Conservation (phyloP, 2,888 invertebrate genomes). For the Caenorhabditis sp. region DNA sequence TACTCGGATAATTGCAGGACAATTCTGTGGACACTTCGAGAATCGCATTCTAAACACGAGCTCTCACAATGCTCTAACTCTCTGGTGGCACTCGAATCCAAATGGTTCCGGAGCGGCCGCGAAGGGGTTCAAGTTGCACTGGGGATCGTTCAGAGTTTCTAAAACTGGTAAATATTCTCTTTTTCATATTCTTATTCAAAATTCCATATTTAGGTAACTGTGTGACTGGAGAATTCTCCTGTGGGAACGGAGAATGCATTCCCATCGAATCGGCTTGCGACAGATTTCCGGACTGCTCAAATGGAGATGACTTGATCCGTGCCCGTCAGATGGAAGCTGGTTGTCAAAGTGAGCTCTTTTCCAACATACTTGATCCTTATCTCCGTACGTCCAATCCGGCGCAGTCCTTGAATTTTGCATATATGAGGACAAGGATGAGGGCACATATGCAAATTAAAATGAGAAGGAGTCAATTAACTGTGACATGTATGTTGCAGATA, state of each 20-base stretch:
- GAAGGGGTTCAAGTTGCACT: slow-evolving; percentile 67
- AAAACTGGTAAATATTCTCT: slow-evolving; percentile 46
- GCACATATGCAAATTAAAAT: slow-evolving; percentile 36
- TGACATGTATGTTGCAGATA: slow-evolving; percentile 50
- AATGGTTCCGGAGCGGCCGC: slow-evolving; percentile 38
- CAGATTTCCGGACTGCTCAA: slow-evolving; percentile 65
- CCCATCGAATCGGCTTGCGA: slow-evolving; percentile 67
- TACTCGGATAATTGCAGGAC: slow-evolving; percentile 58
- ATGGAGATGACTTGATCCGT: slow-evolving; percentile 63
- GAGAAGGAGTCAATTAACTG: slow-evolving; percentile 16
- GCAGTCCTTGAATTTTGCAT: slow-evolving; percentile 33
- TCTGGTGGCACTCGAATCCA: slow-evolving; percentile 70
- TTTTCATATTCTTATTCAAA: background rate
- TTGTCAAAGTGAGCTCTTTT: slow-evolving; percentile 61
- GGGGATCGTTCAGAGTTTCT: slow-evolving; percentile 61
- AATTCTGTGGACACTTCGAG: slow-evolving; percentile 65
- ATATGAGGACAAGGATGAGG: no score
- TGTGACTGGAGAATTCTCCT: slow-evolving; percentile 63
- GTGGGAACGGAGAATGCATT: slow-evolving; percentile 67
- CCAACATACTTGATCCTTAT: slow-evolving; percentile 38
- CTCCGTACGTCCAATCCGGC: no score
- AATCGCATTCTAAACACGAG: slow-evolving; percentile 61
- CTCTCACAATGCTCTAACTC: slow-evolving; percentile 66
- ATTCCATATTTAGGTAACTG: slow-evolving; percentile 44
- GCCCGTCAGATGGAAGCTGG: slow-evolving; percentile 60